These are phyloP conservation scores for Pterocles orientalis DNA, from an alignment of 2,113 vertebrate genomes.

Conservation along the genomic window DNA sequence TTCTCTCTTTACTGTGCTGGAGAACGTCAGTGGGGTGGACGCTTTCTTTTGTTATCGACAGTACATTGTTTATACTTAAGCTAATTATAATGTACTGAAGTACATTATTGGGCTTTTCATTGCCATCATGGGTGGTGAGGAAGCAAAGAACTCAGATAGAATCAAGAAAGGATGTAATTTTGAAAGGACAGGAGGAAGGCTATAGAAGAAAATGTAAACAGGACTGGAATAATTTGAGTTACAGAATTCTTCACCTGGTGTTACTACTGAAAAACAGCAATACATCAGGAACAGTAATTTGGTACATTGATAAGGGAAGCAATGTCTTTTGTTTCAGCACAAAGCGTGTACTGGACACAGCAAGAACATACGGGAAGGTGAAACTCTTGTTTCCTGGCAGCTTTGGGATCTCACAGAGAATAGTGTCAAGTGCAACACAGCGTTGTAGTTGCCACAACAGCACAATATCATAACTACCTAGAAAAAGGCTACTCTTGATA, in stretches of 20 bases:
- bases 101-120: background rate
- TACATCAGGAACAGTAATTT: background rate
- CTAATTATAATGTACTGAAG: background rate
- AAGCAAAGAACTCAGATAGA: background rate
- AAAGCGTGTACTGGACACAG: background rate
- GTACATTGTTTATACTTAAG: background rate
- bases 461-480: background rate
- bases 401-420: background rate
- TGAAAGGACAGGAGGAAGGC: background rate
- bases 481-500: background rate
- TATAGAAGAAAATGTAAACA: background rate
- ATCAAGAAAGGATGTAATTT: background rate
- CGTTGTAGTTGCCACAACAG: background rate
- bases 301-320: background rate
- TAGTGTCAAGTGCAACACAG: rapidly evolving
- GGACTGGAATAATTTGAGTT: background rate
- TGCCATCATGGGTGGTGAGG: background rate
- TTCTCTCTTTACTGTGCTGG: background rate
- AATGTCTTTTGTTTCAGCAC: background rate
- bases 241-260: background rate
- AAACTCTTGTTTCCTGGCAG: background rate
- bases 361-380: background rate
- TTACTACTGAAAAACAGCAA: background rate
- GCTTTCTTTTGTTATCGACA: background rate
- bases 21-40: background rate